Percentiles rank a stretch among this genome's conserved stretches.
Conservation (phyloP, 1,140 invertebrate species). For the Camponotus pennsylvanicus region DNA sequence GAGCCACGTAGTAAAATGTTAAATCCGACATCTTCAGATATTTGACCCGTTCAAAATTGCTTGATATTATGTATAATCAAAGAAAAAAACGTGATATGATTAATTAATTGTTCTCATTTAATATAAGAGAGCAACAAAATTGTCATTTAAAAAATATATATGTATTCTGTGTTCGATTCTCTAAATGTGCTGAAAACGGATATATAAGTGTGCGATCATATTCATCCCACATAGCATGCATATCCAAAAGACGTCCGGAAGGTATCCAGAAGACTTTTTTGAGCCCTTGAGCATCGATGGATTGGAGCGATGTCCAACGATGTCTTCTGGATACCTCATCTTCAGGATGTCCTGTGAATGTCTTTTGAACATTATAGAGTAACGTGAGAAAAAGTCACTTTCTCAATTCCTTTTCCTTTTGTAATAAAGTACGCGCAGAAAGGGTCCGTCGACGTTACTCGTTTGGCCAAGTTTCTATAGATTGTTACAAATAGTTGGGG, state of each 20-base stretch:
- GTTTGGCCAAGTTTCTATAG: not conserved
- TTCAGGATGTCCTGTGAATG: too few relatives aligned
- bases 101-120: not conserved
- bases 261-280: too few relatives aligned
- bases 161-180: too few relatives aligned
- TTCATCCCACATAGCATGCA: not conserved
- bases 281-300: too few relatives aligned
- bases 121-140: not conserved
- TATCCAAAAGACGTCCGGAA: too few relatives aligned
- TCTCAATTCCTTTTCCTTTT: not conserved
- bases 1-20: not conserved
- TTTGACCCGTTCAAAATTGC: not conserved
- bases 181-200: not conserved
- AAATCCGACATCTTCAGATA: not conserved
- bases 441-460: not conserved
- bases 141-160: not conserved
- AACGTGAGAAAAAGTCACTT: not conserved
- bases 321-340: too few relatives aligned
- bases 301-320: too few relatives aligned
- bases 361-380: not conserved
- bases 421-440: not conserved
- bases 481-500: constrained; percentile 11
- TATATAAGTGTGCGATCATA: not conserved
- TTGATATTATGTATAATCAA: not conserved
- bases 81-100: not conserved